Conservation (phyloP, 2,888 invertebrate species). For the Gonocerus acuteangulatus region DNA sequence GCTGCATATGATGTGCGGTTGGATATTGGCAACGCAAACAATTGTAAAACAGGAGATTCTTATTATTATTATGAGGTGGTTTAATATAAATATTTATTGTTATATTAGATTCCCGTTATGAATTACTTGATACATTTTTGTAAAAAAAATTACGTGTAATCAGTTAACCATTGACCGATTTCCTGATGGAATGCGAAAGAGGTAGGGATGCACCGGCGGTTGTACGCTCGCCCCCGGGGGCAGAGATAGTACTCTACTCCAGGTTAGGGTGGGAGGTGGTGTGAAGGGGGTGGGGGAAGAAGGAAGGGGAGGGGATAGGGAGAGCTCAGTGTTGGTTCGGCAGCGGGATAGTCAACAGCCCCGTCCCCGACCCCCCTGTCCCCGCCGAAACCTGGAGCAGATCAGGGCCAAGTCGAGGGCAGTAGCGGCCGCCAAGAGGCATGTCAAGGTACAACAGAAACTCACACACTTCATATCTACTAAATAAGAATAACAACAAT, state of each 20-base stretch:
- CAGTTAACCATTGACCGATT: not conserved
- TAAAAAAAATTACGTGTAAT: not conserved
- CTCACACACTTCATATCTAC: not conserved
- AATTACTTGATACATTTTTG: not conserved
- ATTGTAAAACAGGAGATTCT: too few species aligned
- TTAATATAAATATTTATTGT: too few species aligned
- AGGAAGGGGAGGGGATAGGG: not conserved
- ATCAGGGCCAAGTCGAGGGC: conserved; percentile 77
- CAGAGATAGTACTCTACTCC: not conserved
- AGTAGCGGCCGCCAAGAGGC: conserved; percentile 53
- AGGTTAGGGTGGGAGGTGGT: not conserved
- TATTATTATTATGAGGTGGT: too few species aligned
- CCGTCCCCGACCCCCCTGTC: not conserved
- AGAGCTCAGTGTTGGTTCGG: conserved; percentile 19
- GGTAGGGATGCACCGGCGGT: not conserved
- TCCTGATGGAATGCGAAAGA: not conserved
- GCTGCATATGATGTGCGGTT: too few species aligned
- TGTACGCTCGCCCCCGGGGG: too few species aligned
- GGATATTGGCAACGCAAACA: too few species aligned
- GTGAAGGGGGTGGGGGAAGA: not conserved
- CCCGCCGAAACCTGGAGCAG: conserved; percentile 56
- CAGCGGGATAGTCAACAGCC: conserved; percentile 19
- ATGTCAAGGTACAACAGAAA: conserved; percentile 35
- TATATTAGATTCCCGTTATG: too few species aligned
- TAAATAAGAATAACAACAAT: not conserved